phyloP scores from a whole-genome alignment of 2,888 invertebrate genomes.

The Harpagoxenus sublaevis region DNA sequence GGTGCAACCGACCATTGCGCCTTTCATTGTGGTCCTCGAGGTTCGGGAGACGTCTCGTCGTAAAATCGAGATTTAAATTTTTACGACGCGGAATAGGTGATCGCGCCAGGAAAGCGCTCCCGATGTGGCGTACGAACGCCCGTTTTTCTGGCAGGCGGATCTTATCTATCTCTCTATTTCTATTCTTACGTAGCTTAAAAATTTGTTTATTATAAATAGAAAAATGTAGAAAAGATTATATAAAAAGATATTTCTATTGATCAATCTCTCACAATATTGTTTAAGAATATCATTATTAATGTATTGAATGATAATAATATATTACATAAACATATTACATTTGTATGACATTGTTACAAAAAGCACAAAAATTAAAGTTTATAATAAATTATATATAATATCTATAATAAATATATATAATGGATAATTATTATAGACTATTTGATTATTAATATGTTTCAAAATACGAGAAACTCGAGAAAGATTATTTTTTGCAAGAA shows the following conservation, averaged over 20 bases:
- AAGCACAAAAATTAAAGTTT: no score
- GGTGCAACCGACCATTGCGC: conserved; percentile 8
- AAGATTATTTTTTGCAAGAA: no score
- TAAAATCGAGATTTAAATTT: conserved; percentile 59
- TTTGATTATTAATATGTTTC: no score
- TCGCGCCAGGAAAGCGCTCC: neutral
- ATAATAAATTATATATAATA: no score
- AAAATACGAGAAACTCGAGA: no score
- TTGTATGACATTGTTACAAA: no score
- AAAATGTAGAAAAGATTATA: neutral
- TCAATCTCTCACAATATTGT: neutral
- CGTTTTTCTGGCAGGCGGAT: conserved; percentile 3
- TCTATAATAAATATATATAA: no score
- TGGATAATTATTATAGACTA: no score
- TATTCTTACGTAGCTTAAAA: neutral
- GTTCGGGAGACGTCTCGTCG: conserved; percentile 21
- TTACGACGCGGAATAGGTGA: conserved; percentile 36
- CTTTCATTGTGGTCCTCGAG: conserved; percentile 9
- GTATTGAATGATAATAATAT: neutral
- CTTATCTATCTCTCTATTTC: neutral
- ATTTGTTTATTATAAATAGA: neutral
- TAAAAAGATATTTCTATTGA: neutral
- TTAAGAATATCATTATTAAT: neutral
- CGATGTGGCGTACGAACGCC: neutral
- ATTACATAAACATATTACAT: no score